Evolutionary conservation across 2,113 vertebrate genomes (phyloP), one percentile per base, ranked within the genome.

Genomic region (Poecilia latipinna): DNA sequence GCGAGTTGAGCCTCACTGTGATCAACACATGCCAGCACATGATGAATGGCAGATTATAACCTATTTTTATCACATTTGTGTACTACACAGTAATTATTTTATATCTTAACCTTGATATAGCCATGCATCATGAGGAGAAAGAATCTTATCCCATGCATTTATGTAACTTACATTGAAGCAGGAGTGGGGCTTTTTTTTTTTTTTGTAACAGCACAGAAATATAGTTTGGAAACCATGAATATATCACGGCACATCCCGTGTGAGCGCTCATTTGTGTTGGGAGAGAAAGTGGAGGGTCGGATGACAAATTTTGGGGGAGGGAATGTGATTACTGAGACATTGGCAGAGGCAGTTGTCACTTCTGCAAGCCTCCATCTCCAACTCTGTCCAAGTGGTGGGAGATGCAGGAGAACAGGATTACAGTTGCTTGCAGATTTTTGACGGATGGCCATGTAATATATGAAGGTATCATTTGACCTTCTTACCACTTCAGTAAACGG

Each of bases 261-360:
- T 78, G 70, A 60, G 67, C 72, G 67, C 74, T 85, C 61, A 82
- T 88, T 88, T 85, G 68, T 73, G 78, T 63, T 66, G 61, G 68
- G 82, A 81, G 71, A 79, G 73, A 81, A 79, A 77, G 77, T 67
- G 69, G 48, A 28, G 79, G 73, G 72, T 78, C 78, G 76, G 85
- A 83, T 85, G 88, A 89, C 85, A 86, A 82, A 90, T 84, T 87
- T 86, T 80, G 81, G 74, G 73, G 72, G 78, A 75, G 79, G 84
- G 75, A 82, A 74, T n/a, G 60, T 88, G 85, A 88, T 88, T 89
- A 86, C 63, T 4, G 70, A 87, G 84, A 83, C 68, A 70, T 83
- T 77, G 82, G 82, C 85, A 84, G 72, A 66, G 51, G 68, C 22
- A 8, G 12, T 61, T 78, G 73, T 86, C 79, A 78, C 75, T 85